A percentile compares a stretch with the other conserved stretches of the same genome.
phyloP scores from a whole-genome alignment of 2,797 vertebrate genomes.

The Taenioides sp. region DNA sequence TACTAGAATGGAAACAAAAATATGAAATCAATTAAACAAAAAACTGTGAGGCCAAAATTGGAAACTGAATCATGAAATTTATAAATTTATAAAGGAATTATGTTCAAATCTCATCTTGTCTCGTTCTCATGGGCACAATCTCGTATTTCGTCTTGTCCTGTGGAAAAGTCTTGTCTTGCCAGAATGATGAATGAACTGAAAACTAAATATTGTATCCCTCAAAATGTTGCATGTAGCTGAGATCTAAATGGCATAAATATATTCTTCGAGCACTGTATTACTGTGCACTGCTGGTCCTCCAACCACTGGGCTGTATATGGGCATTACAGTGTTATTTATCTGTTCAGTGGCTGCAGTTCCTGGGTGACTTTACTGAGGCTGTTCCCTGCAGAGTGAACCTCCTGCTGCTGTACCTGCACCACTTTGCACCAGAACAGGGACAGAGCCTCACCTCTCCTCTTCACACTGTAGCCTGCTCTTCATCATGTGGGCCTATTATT shows the following conservation, averaged over 20 bases:
- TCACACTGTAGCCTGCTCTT: not conserved
- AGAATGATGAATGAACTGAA: too few relatives aligned
- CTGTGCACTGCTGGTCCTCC: not conserved
- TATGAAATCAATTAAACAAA: too few relatives aligned
- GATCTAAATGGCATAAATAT: not conserved
- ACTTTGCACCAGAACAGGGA: conserved; percentile 33
- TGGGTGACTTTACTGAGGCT: conserved; percentile 46
- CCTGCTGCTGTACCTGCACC: conserved; percentile 49
- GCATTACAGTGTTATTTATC: conserved; percentile 5
- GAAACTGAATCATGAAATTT: too few relatives aligned
- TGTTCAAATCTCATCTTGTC: too few relatives aligned
- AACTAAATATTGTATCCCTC: too few relatives aligned
- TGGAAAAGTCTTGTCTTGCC: too few relatives aligned
- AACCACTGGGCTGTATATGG: not conserved
- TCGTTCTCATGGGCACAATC: too few relatives aligned
- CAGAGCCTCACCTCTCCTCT: conserved; percentile 16
- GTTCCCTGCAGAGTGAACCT: conserved; percentile 37
- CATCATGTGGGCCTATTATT: conserved; percentile 10
- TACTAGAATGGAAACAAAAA: too few relatives aligned
- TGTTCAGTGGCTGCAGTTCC: conserved; percentile 33
- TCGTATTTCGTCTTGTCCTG: too few relatives aligned
- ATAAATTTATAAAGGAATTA: too few relatives aligned
- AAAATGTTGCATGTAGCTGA: too few relatives aligned
- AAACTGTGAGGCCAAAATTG: too few relatives aligned
- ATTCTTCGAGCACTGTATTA: not conserved